Percentiles rank a stretch among this genome's conserved stretches.
These are phyloP conservation scores for Borostomias antarcticus DNA, from an alignment of 2,797 vertebrate species.

Conservation along the genomic window DNA sequence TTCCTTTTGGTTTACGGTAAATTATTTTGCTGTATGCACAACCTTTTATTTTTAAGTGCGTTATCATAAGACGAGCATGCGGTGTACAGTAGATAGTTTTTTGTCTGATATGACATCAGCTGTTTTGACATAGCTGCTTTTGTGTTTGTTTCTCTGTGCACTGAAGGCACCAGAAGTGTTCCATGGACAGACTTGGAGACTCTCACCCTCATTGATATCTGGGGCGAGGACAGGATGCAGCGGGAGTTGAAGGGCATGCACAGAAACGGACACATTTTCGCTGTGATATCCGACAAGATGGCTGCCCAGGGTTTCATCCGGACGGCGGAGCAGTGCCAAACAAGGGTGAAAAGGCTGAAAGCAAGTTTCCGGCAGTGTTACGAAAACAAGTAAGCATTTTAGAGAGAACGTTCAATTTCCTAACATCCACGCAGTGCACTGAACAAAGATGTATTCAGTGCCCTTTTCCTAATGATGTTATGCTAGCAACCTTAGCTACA, in stretches of 20 bases:
- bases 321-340: conserved; percentile 76
- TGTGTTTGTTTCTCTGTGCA: not conserved
- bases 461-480: too few species aligned
- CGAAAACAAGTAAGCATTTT: conserved; percentile 70
- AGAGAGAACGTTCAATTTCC: too few species aligned
- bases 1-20: too few species aligned
- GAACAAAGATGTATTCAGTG: too few species aligned
- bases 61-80: too few species aligned
- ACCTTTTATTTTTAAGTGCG: too few species aligned
- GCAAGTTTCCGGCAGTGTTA: conserved; percentile 73
- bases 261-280: conserved; percentile 66
- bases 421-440: too few species aligned
- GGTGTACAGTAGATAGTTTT: too few species aligned
- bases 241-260: conserved; percentile 66
- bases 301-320: conserved; percentile 63
- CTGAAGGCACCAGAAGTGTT: conserved; percentile 64
- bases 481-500: too few species aligned
- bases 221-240: conserved; percentile 69
- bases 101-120: too few species aligned
- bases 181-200: conserved; percentile 75
- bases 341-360: conserved; percentile 71
- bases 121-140: too few species aligned
- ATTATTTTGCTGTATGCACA: too few species aligned
- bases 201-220: conserved; percentile 71
- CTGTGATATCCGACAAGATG: conserved; percentile 71